phyloP scores from a whole-genome alignment of 1,140 invertebrate genomes.

The Medauroidea extradentata region DNA sequence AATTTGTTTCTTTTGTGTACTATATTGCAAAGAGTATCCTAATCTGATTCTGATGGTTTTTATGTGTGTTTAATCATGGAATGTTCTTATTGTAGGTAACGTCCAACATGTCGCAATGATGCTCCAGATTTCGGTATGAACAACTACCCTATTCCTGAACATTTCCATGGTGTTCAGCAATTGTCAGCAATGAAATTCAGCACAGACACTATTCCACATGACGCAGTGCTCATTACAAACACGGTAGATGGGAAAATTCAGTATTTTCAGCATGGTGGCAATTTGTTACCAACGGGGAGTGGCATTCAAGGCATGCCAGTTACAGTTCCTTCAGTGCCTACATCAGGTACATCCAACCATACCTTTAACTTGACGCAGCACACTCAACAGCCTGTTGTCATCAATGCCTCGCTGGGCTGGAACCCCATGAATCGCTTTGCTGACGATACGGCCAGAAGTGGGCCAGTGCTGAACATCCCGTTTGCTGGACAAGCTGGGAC shows the following conservation, averaged over 20 bases:
- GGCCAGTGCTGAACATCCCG: constrained; percentile 1
- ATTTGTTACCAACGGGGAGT: background rate
- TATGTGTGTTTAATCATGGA: too few species aligned
- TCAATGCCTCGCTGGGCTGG: background rate
- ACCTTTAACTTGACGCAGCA: background rate
- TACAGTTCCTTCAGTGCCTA: background rate
- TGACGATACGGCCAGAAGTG: constrained; percentile 1
- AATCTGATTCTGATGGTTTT: too few species aligned
- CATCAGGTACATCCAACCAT: background rate
- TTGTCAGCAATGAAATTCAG: constrained; percentile 7
- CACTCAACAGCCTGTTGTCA: background rate
- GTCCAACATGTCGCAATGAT: too few species aligned
- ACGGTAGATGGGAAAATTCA: constrained; percentile 11
- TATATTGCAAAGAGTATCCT: too few species aligned
- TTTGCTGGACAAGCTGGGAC: background rate
- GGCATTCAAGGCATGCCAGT: constrained; percentile 8
- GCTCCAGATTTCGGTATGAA: constrained; percentile 2
- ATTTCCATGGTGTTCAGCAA: constrained; percentile 8
- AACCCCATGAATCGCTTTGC: background rate
- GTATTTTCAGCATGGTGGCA: constrained; percentile 7
- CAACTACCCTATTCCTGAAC: background rate
- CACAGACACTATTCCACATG: background rate
- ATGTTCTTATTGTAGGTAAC: too few species aligned
- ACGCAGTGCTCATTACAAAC: constrained; percentile 4
- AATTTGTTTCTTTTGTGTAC: too few species aligned